Percentiles rank a stretch among this genome's conserved stretches.
Evolutionary conservation across 2,888 invertebrate species (phyloP).

Genomic region (Trissolcus japonicus): DNA sequence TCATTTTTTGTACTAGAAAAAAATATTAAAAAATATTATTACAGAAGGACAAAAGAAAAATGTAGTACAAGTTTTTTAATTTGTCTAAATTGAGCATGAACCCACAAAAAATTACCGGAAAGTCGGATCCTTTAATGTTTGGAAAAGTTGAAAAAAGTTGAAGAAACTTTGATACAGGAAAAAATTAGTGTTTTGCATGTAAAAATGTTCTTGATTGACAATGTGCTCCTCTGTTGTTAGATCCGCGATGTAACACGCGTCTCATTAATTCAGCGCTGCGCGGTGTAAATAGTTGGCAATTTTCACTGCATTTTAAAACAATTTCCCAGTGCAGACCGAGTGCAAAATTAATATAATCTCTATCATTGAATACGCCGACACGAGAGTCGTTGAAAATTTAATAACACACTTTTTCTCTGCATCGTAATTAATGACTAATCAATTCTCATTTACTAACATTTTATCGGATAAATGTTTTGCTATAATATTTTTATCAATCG

Average conservation of each 20-base stretch:
- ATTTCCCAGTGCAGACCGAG: slow-evolving; percentile 10
- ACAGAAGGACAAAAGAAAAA: too few species aligned
- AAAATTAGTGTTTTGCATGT: background rate
- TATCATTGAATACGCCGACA: background rate
- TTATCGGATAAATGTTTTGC: background rate
- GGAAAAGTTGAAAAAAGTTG: slow-evolving; percentile 4
- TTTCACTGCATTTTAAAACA: slow-evolving; percentile 43
- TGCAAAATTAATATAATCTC: slow-evolving; percentile 26
- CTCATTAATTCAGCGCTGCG: slow-evolving; percentile 46
- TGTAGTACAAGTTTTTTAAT: too few species aligned
- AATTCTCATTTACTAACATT: slow-evolving; percentile 3
- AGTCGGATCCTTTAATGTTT: too few species aligned
- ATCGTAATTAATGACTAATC: slow-evolving; percentile 14
- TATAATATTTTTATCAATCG: too few species aligned
- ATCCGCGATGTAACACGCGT: slow-evolving; percentile 46
- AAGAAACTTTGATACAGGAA: slow-evolving; percentile 14
- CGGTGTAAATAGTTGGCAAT: slow-evolving; percentile 34
- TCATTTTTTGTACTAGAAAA: too few species aligned
- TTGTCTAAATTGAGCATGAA: too few species aligned
- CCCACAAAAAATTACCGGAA: too few species aligned
- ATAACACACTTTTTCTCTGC: background rate
- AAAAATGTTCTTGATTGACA: slow-evolving; percentile 30
- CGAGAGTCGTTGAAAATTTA: slow-evolving; percentile 4
- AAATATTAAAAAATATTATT: too few species aligned
- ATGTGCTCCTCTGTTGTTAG: slow-evolving; percentile 42